Base-by-base conservation (phyloP, 2,113 vertebrate species). In the Hirundichthys speculiger region DNA sequence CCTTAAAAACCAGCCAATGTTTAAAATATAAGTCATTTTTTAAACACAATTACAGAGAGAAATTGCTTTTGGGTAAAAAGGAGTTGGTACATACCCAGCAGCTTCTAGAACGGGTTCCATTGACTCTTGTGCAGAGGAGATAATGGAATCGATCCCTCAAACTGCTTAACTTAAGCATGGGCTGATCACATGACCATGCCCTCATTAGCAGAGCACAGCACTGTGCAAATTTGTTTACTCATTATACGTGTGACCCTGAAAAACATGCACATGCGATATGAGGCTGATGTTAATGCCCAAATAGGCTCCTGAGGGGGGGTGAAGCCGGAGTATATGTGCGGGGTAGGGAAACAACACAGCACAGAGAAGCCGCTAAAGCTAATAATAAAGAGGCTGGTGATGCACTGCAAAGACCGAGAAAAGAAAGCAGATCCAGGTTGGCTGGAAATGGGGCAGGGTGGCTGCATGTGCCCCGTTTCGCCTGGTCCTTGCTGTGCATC, bases 121-220 rank as follows among this genome's bases (percentile, higher is more conserved):
- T 75, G 82, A 88, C 80, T 79, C 74, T 47, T 48, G 66, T 19
- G 68, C 65, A 3, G 39, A 52, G 58, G 54, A 84, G 78, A 82
- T 82, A 87, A 90, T 75, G 49, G 54, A 66, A 89, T 85, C 55
- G 60, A 90, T 81, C 74, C 67, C 47, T 77, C 55, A 75, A 71
- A 69, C 74, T 79, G 84, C 87, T 91, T 83, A 88, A 83, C 67
- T 79, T 86, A 89, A 90, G 83, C 69, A 6, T 60, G 73, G 60
- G 49, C 43, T 38, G 40, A 88, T 88, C 88, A 91, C 78, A 83
- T 89, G 91, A 89, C 78, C 52, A 2, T 55, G 79, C 73, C 71
- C 71, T 80, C 78, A 85, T 86, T 90, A 82, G 67, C 57, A 70
- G 79, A 83, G 75, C 52, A 52, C 79, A 85, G 52, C 81, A 78